Evolutionary conservation across 2,888 invertebrate genomes (phyloP).

Genomic region (Acanthoscelides obtectus): DNA sequence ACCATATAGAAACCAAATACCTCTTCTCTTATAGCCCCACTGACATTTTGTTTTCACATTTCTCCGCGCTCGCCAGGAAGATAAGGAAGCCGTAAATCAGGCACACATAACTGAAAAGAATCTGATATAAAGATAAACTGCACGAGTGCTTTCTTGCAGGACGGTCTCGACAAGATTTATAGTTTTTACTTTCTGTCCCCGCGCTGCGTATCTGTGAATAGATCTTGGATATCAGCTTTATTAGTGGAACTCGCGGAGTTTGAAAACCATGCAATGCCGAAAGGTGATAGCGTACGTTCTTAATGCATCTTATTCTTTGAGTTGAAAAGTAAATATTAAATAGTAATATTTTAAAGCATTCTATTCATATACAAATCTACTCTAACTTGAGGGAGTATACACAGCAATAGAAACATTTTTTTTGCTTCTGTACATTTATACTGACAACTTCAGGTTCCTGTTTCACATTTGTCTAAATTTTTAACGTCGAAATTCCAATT

Average conservation of each 20-base stretch:
- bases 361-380: too few species aligned
- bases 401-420: too few species aligned
- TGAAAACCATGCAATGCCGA: neutral
- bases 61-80: constrained; percentile 18
- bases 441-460: too few species aligned
- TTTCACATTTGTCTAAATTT: too few species aligned
- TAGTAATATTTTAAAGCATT: neutral
- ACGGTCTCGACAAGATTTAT: constrained; percentile 20
- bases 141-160: constrained; percentile 26
- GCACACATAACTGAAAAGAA: constrained; percentile 26
- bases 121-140: constrained; percentile 34
- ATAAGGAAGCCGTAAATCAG: constrained; percentile 35
- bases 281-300: neutral
- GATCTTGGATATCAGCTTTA: constrained; percentile 21
- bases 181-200: constrained; percentile 25
- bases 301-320: neutral
- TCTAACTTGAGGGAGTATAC: too few species aligned
- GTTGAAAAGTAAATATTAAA: neutral
- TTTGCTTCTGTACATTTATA: too few species aligned
- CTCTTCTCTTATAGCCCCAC: constrained; percentile 20
- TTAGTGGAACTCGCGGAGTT: constrained; percentile 1
- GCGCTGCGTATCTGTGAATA: constrained; percentile 19
- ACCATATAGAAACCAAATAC: neutral
- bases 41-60: constrained; percentile 29
- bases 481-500: too few species aligned